phyloP scores from a whole-genome alignment of 2,797 vertebrate genomes.

The Rhinophrynus dorsalis region DNA sequence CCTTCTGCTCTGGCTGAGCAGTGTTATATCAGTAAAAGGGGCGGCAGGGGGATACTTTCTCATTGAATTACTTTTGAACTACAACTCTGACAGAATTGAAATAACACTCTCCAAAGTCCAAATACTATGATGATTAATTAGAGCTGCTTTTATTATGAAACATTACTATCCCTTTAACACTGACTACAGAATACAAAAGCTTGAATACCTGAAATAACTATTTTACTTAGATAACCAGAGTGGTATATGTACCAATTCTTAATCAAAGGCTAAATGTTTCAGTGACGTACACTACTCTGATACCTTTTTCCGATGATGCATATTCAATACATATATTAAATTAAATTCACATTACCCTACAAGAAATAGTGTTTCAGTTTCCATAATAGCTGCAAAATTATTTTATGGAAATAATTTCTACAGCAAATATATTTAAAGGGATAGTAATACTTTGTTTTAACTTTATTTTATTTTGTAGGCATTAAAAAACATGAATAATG shows the following conservation, averaged over 20 bases:
- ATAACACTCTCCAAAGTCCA: no score
- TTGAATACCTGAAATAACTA: no score
- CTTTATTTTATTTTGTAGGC: background rate
- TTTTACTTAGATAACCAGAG: background rate
- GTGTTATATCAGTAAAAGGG: no score
- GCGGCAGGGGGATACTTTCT: no score
- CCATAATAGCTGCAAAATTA: conserved; percentile 28
- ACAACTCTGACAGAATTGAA: no score
- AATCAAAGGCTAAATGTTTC: conserved; percentile 22
- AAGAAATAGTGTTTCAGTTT: conserved; percentile 11
- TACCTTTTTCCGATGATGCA: conserved; percentile 12
- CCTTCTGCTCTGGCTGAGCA: no score
- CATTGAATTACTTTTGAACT: no score
- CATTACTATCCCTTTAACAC: no score
- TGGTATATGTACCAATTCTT: conserved; percentile 13
- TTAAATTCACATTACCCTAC: conserved; percentile 11
- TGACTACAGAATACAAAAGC: no score
- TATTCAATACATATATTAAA: conserved; percentile 29
- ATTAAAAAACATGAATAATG: no score
- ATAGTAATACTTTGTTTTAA: background rate
- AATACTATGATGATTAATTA: no score
- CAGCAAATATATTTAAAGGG: conserved; percentile 8
- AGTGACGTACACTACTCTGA: conserved; percentile 9
- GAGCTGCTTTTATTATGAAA: no score
- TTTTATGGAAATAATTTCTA: conserved; percentile 29